Evolutionary conservation across 2,113 vertebrate genomes (phyloP).

Genomic region (Ondatra zibethicus): DNA sequence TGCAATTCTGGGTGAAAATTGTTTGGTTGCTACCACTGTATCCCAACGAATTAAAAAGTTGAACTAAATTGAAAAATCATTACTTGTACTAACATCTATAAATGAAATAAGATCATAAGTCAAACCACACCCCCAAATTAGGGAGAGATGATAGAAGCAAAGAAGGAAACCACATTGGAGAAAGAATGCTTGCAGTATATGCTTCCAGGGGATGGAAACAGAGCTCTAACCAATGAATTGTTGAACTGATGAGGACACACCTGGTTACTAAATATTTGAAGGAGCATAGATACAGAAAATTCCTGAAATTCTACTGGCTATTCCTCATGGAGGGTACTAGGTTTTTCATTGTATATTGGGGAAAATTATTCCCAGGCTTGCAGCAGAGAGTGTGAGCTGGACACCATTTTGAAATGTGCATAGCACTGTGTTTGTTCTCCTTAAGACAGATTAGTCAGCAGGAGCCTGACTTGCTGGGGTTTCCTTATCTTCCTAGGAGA

Average conservation of each 20-base stretch:
- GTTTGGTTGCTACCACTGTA: not conserved
- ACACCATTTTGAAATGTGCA: not conserved
- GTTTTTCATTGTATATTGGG: not conserved
- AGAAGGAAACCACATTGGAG: not conserved
- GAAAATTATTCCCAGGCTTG: not conserved
- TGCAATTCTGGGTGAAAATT: not conserved
- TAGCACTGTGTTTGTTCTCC: not conserved
- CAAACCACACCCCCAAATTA: not conserved
- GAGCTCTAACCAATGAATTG: not conserved
- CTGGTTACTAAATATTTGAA: not conserved
- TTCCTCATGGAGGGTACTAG: not conserved
- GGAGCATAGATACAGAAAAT: accelerated
- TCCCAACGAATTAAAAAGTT: not conserved
- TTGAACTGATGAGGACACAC: not conserved
- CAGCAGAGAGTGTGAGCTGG: no score
- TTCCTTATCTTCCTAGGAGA: not conserved
- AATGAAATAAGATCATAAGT: not conserved
- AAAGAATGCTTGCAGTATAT: not conserved
- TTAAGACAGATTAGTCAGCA: not conserved
- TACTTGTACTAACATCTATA: not conserved
- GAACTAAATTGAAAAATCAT: not conserved
- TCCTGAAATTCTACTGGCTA: not conserved
- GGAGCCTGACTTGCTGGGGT: not conserved
- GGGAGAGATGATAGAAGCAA: not conserved
- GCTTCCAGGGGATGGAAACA: not conserved